A percentile compares a stretch with the other conserved stretches of the same genome.
Evolutionary conservation across 1,140 invertebrate species (phyloP).

Genomic region (Dinoponera quadriceps): DNA sequence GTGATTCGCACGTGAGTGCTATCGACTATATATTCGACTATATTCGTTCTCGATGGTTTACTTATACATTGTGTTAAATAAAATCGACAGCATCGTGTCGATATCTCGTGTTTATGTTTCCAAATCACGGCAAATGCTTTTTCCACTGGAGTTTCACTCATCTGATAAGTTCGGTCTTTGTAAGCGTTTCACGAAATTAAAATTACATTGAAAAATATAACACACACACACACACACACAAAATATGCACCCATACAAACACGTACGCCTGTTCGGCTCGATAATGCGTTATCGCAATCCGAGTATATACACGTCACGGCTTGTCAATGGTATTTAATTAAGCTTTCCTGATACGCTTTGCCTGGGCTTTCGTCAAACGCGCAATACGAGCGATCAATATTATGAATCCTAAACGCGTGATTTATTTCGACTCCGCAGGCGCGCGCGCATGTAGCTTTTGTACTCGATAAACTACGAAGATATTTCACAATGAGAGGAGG

Average conservation of each 20-base stretch:
- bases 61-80: too few relatives aligned
- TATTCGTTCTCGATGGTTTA: too few relatives aligned
- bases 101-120: too few relatives aligned
- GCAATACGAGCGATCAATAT: slow-evolving; percentile 41
- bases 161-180: neutral
- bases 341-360: slow-evolving; percentile 39
- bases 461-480: slow-evolving; percentile 40
- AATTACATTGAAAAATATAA: neutral
- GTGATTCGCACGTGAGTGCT: too few relatives aligned
- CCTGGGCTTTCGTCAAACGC: slow-evolving; percentile 23
- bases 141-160: too few relatives aligned
- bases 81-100: too few relatives aligned
- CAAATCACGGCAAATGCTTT: too few relatives aligned
- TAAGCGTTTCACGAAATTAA: neutral
- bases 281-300: slow-evolving; percentile 28
- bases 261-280: too few relatives aligned
- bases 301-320: slow-evolving; percentile 7
- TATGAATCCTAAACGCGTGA: slow-evolving; percentile 45
- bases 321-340: slow-evolving; percentile 40
- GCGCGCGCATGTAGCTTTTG: neutral
- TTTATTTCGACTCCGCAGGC: slow-evolving; percentile 26
- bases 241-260: too few relatives aligned
- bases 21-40: too few relatives aligned
- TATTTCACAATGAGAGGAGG: slow-evolving; percentile 22
- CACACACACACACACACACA: too few relatives aligned